phyloP scores from a whole-genome alignment of 2,113 vertebrate genomes.

The Heteronetta atricapilla region DNA sequence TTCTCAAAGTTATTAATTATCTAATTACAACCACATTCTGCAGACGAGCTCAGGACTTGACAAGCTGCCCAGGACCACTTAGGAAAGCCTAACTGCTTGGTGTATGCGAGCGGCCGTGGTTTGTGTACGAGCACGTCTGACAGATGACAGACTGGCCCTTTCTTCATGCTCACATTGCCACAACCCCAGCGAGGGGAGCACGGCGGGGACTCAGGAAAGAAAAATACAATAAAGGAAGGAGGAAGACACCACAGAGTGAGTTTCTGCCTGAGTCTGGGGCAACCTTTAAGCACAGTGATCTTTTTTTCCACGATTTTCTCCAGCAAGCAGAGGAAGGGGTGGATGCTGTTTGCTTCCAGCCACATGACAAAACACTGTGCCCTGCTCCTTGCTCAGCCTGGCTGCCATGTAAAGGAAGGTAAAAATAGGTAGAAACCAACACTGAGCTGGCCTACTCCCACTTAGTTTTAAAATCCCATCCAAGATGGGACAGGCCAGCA shows the following conservation, averaged over 20 bases:
- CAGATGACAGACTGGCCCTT: not conserved
- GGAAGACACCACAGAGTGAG: accelerated
- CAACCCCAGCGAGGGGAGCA: not conserved
- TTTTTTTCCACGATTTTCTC: not conserved
- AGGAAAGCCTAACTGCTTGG: not conserved
- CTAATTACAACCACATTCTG: slow-evolving; percentile 78
- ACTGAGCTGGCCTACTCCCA: not conserved
- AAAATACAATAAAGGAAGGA: not conserved
- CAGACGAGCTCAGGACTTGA: slow-evolving; percentile 44
- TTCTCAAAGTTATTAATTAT: slow-evolving; percentile 71
- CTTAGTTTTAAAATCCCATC: not conserved
- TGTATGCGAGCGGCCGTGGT: not conserved
- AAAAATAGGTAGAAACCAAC: not conserved
- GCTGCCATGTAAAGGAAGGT: not conserved
- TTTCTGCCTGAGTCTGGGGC: not conserved
- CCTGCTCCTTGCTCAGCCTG: not conserved
- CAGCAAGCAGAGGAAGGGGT: not conserved
- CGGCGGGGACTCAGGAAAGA: not conserved
- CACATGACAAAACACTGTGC: accelerated
- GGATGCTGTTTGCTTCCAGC: not conserved
- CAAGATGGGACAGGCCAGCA: not conserved
- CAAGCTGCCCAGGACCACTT: slow-evolving; percentile 66
- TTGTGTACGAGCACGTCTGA: not conserved
- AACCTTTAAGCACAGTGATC: not conserved
- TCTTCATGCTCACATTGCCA: not conserved